Evolutionary conservation across 2,797 vertebrate species (phyloP).

Genomic region (Geotria australis): DNA sequence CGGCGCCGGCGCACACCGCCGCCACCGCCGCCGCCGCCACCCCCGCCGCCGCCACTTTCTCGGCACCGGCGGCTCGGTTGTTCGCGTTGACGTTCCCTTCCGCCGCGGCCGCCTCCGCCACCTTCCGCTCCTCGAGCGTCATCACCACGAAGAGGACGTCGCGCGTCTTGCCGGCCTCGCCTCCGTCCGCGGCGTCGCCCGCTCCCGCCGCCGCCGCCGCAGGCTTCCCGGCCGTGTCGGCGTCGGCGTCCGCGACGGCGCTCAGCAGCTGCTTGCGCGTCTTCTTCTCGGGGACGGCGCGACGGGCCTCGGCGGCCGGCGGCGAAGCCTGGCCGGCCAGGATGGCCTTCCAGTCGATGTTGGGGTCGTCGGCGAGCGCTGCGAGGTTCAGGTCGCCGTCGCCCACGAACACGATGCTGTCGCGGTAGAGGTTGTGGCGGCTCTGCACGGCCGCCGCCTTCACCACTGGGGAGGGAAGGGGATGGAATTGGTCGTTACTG

Average conservation of each 20-base stretch:
- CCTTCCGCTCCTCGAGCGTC: no score
- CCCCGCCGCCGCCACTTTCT: no score
- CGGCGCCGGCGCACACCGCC: conserved; percentile 4
- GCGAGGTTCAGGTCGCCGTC: conserved; percentile 79
- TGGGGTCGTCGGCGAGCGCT: conserved; percentile 23
- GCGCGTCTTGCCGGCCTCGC: no score
- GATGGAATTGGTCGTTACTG: background rate
- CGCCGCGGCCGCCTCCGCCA: no score
- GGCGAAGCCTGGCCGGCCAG: conserved; percentile 3
- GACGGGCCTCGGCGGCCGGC: conserved; percentile 7
- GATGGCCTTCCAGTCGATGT: conserved; percentile 47
- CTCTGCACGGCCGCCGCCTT: conserved; percentile 77
- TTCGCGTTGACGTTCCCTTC: no score
- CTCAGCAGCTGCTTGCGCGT: conserved; percentile 57
- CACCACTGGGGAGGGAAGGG: conserved; percentile 22
- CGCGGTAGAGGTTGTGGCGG: conserved; percentile 72
- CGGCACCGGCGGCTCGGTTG: no score
- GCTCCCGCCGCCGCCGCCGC: background rate
- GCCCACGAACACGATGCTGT: conserved; percentile 52
- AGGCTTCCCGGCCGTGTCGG: conserved; percentile 19
- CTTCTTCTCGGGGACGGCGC: background rate
- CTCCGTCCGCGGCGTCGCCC: no score
- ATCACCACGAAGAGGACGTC: no score
- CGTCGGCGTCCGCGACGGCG: conserved; percentile 35
- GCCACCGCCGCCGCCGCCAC: no score